phyloP scores from a whole-genome alignment of 1,140 invertebrate genomes.

The Episyrphus balteatus region DNA sequence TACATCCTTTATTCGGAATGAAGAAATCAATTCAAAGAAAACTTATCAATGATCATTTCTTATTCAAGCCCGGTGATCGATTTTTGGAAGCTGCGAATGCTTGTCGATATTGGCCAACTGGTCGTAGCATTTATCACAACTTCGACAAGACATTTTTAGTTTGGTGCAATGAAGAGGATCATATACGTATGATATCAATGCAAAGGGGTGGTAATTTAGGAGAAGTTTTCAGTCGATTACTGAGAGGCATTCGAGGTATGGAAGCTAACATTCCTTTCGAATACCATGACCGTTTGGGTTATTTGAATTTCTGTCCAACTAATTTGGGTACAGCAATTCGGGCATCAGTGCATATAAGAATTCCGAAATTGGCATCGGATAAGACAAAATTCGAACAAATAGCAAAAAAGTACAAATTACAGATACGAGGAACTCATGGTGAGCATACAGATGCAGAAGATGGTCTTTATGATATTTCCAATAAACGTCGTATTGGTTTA shows the following conservation, averaged over 20 bases:
- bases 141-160: conserved; percentile 94
- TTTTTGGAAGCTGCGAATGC: conserved; percentile 76
- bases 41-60: conserved; percentile 93
- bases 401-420: conserved; percentile 84
- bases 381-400: conserved; percentile 83
- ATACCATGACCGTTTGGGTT: conserved; percentile 85
- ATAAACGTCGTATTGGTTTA: conserved; percentile 79
- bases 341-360: conserved; percentile 94
- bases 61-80: conserved; percentile 86
- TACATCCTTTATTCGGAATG: conserved; percentile 91
- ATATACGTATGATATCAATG: conserved; percentile 95
- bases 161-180: conserved; percentile 98
- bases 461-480: conserved; percentile 88
- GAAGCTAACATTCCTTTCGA: conserved; percentile 87
- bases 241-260: conserved; percentile 83
- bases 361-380: conserved; percentile 87
- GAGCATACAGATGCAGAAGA: conserved; percentile 92
- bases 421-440: conserved; percentile 84
- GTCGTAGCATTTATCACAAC: conserved; percentile 95
- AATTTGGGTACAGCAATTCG: conserved; percentile 96
- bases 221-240: conserved; percentile 79
- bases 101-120: conserved; percentile 86
- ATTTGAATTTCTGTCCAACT: conserved; percentile 97
- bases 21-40: conserved; percentile 87
- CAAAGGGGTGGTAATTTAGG: conserved; percentile 91